Evolutionary conservation across 1,140 invertebrate species (phyloP), one percentile per base, ranked within the genome.

Genomic region (Chironomus striatipennis): DNA sequence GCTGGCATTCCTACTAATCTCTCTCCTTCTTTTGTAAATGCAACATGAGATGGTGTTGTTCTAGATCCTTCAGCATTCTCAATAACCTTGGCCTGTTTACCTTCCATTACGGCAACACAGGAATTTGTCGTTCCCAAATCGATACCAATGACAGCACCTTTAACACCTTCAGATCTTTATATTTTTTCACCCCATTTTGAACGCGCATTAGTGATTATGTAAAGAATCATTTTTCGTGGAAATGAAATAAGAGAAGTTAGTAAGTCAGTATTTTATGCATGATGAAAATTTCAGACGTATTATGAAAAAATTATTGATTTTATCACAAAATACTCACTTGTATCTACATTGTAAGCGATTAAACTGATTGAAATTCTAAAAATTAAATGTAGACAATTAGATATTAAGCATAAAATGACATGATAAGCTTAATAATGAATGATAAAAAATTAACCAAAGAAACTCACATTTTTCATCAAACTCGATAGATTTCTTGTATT

Each of bases 101-200:
- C 96, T 86, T 98, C 96, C 96, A 98, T 98, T 18, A 98, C 90
- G 24, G 96, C 94, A 20, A 98, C 93, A 84, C 97, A 98, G 0
- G 96, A 98, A 83, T 98, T 98, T 47, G 97, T 99, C 67, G 97
- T 98, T 24, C 97, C 97, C 81, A 98, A 87, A 87, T 98, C 97
- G 79, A 98, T 98, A 79, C 97, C 97, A 79, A 98, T 97, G 77
- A 99, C 97, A 75, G 94, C 90, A 73, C 97, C 97, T 79, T 93
- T 93, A 43, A 98, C 94, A 77, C 91, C 91, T 79, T 96, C 94
- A 0, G 93, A 94, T 83, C 91, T 86, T n/a, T n/a, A n/a, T n/a
- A n/a, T n/a, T n/a, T n/a, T n/a, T n/a, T n/a, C n/a, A n/a, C n/a
- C n/a, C n/a, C n/a, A n/a, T n/a, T n/a, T n/a, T n/a, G n/a, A n/a